A percentile compares a stretch with the other conserved stretches of the same genome.
Conservation (phyloP, 2,888 invertebrate genomes). For the Tetheella fluctuosa region DNA sequence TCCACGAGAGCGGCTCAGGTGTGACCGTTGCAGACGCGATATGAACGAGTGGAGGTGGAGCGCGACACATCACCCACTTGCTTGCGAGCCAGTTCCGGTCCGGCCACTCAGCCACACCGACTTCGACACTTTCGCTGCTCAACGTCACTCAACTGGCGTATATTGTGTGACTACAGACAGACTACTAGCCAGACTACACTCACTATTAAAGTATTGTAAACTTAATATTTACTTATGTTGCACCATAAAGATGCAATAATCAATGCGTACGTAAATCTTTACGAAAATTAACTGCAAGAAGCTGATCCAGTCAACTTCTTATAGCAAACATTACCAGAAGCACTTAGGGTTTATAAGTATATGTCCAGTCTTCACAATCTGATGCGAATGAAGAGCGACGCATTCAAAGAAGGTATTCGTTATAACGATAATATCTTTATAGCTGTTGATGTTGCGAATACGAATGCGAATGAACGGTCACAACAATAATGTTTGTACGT, state of each 20-base stretch:
- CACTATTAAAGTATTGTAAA: conserved; percentile 22
- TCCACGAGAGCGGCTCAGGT: conserved; percentile 60
- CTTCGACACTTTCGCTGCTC: conserved; percentile 67
- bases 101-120: conserved; percentile 29
- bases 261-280: not conserved
- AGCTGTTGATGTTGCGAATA: conserved; percentile 47
- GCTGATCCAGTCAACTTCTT: not conserved
- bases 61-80: conserved; percentile 71
- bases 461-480: conserved; percentile 54
- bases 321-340: no score
- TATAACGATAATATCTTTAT: conserved; percentile 55
- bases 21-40: conserved; percentile 41
- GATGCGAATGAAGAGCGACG: conserved; percentile 23
- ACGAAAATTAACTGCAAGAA: not conserved
- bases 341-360: not conserved
- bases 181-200: conserved; percentile 30
- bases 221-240: conserved; percentile 14
- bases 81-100: conserved; percentile 37
- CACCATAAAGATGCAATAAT: not conserved
- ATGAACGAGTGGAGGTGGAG: conserved; percentile 58
- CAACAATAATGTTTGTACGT: conserved; percentile 28
- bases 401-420: conserved; percentile 54
- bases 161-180: no score
- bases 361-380: not conserved
- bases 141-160: conserved; percentile 27